These are phyloP conservation scores for Ischnura elegans DNA, from an alignment of 2,888 invertebrate species.

Conservation along the genomic window DNA sequence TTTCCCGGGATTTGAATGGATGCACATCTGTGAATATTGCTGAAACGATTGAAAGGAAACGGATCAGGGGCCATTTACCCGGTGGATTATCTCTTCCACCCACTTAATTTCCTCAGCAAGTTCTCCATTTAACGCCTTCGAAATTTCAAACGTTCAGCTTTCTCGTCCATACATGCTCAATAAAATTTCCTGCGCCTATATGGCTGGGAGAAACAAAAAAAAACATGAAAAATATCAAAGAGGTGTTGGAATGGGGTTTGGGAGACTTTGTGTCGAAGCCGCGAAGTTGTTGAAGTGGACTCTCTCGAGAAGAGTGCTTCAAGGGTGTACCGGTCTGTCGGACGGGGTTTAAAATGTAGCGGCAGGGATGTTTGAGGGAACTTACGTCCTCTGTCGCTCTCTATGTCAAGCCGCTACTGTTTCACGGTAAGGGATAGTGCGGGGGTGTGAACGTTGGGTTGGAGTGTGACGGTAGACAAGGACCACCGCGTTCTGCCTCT, in stretches of 20 bases:
- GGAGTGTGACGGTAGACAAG: too few species aligned
- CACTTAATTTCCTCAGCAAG: background rate
- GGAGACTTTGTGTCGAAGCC: conserved; percentile 8
- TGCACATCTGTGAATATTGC: too few species aligned
- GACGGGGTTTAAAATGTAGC: background rate
- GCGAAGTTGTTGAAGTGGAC: conserved; percentile 36
- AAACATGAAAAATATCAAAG: background rate
- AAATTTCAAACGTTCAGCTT: background rate
- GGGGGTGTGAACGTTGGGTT: background rate
- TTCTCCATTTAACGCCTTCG: background rate
- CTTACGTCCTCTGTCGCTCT: background rate
- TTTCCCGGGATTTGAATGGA: too few species aligned
- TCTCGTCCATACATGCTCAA: background rate
- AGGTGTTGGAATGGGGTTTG: background rate
- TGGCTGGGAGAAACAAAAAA: background rate
- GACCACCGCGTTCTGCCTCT: background rate
- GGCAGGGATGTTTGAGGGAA: background rate
- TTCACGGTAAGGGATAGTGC: background rate
- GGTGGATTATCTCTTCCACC: background rate
- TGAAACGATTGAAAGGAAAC: background rate
- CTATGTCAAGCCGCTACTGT: background rate
- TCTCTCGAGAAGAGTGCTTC: conserved; percentile 23
- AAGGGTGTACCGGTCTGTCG: background rate
- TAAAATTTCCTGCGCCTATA: background rate
- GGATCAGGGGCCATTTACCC: background rate